These are phyloP conservation scores for Selenia dentaria DNA, from an alignment of 2,888 invertebrate species.

Conservation along the genomic window DNA sequence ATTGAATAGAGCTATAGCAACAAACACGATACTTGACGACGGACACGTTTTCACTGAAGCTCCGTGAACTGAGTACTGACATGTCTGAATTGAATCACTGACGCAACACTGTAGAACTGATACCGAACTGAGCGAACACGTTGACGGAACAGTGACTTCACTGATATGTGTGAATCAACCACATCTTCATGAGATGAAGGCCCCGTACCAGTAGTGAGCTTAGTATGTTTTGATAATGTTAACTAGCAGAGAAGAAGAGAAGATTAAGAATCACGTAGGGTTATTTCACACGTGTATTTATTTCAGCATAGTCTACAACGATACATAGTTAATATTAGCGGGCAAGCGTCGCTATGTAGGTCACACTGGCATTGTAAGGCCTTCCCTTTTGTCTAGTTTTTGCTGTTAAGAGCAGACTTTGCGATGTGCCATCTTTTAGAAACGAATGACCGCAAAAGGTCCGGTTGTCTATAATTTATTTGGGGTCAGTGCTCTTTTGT, in stretches of 20 bases:
- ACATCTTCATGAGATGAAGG: too few relatives aligned
- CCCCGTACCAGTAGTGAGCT: too few relatives aligned
- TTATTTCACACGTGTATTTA: conserved; percentile 26
- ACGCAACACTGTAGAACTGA: too few relatives aligned
- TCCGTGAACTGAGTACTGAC: too few relatives aligned
- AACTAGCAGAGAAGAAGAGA: not conserved
- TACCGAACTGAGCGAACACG: too few relatives aligned
- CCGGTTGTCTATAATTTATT: conserved; percentile 38
- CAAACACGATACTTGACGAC: too few relatives aligned
- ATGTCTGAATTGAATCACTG: too few relatives aligned
- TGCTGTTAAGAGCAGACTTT: conserved; percentile 49
- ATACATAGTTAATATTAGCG: conserved; percentile 67
- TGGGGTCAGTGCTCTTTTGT: conserved; percentile 39
- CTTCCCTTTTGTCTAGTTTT: conserved; percentile 66
- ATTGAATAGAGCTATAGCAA: too few relatives aligned
- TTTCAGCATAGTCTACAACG: conserved; percentile 46
- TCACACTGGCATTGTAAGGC: conserved; percentile 65
- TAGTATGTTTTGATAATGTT: too few relatives aligned
- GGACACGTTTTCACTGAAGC: too few relatives aligned
- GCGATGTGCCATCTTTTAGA: conserved; percentile 53
- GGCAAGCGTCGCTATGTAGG: conserved; percentile 57
- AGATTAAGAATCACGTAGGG: not conserved
- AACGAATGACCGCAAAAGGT: conserved; percentile 52
- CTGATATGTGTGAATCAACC: too few relatives aligned
- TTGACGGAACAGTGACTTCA: too few relatives aligned